These are phyloP conservation scores for Macrostomum lignano DNA, from an alignment of 1,140 invertebrate genomes.

Conservation along the genomic window DNA sequence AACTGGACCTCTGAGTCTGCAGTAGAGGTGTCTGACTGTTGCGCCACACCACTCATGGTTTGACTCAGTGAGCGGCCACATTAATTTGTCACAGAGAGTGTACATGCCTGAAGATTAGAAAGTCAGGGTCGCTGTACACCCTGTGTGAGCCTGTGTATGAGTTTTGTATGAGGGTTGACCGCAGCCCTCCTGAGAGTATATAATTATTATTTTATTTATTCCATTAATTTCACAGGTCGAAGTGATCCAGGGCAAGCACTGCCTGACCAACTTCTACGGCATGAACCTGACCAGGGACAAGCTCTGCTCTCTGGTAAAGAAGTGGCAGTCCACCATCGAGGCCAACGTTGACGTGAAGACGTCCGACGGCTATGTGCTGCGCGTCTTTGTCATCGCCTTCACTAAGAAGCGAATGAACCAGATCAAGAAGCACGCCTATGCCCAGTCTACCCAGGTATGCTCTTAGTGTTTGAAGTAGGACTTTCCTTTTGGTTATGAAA, in stretches of 20 bases:
- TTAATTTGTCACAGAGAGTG: too few relatives aligned
- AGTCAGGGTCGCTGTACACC: too few relatives aligned
- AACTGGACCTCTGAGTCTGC: slow-evolving; percentile 35
- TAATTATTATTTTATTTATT: too few relatives aligned
- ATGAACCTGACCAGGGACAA: slow-evolving; percentile 97
- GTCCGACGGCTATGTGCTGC: slow-evolving; percentile 73
- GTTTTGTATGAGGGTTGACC: too few relatives aligned
- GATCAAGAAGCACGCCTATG: slow-evolving; percentile 42
- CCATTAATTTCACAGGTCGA: too few relatives aligned
- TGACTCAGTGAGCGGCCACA: too few relatives aligned
- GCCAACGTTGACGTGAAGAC: slow-evolving; percentile 88
- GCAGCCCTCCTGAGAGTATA: too few relatives aligned
- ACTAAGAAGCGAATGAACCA: slow-evolving; percentile 45
- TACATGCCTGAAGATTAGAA: too few relatives aligned
- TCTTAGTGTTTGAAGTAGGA: slow-evolving; percentile 6
- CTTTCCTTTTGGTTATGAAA: too few relatives aligned
- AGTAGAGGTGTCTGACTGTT: too few relatives aligned
- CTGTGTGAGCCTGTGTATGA: too few relatives aligned
- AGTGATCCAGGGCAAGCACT: slow-evolving; percentile 38
- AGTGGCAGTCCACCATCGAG: slow-evolving; percentile 67
- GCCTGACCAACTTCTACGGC: slow-evolving; percentile 91
- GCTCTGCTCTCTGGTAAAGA: slow-evolving; percentile 88
- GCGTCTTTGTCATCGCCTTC: slow-evolving; percentile 94
- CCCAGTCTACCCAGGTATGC: slow-evolving; percentile 79
- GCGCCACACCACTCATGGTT: too few relatives aligned